Conservation (phyloP, 2,888 invertebrate genomes). For the Dastarcus helophoroides region DNA sequence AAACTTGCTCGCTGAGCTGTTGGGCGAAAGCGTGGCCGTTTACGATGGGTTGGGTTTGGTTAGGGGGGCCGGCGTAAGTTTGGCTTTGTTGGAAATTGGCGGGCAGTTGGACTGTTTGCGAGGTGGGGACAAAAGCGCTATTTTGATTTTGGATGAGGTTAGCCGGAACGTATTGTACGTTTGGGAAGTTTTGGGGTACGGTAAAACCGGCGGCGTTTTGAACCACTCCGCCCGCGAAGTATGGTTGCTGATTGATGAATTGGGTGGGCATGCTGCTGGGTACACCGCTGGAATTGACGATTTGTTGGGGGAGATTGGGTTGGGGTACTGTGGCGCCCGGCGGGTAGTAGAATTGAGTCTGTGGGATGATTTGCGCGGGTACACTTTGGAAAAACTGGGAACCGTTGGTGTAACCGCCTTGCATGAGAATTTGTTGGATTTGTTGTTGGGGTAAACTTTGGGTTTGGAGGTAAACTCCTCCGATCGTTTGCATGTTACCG, state of each 20-base stretch:
- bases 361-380: conserved; percentile 32
- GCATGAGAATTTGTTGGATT: conserved; percentile 36
- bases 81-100: conserved; percentile 34
- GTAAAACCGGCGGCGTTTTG: conserved; percentile 23
- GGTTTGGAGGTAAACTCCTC: conserved; percentile 31
- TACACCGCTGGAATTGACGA: conserved; percentile 20
- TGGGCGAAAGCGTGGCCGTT: conserved; percentile 30
- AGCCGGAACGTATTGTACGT: conserved; percentile 34
- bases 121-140: conserved; percentile 35
- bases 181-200: conserved; percentile 26
- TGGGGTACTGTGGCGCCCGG: conserved; percentile 30
- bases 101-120: conserved; percentile 28
- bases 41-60: conserved; percentile 28
- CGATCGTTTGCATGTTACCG: conserved; percentile 23
- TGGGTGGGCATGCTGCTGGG: conserved; percentile 29
- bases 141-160: conserved; percentile 31
- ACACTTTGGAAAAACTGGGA: conserved; percentile 27
- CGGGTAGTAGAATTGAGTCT: conserved; percentile 36
- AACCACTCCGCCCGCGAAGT: conserved; percentile 24
- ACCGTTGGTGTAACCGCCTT: conserved; percentile 29
- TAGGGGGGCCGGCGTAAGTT: conserved; percentile 31
- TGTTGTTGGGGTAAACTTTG: conserved; percentile 40
- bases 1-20: conserved; percentile 21
- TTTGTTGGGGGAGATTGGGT: conserved; percentile 27
- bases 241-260: conserved; percentile 31